Percentiles rank a stretch among this genome's conserved stretches.
Conservation (phyloP, 1,140 invertebrate species). For the Drosophila kikkawai region DNA sequence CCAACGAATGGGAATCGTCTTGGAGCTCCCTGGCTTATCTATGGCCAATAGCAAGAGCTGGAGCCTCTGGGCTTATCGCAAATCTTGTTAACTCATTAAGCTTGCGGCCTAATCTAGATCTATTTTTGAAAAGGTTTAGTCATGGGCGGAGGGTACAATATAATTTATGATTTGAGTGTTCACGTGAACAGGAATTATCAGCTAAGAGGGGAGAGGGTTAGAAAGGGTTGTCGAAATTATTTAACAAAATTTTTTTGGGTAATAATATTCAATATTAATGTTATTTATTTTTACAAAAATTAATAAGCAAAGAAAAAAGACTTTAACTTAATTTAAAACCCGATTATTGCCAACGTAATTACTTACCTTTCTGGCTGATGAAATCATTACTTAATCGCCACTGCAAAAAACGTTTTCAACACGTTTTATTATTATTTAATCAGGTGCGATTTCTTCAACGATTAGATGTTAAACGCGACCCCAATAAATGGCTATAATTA, state of each 20-base stretch:
- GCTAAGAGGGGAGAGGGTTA: neutral
- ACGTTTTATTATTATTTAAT: slow-evolving; percentile 16
- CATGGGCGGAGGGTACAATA: neutral
- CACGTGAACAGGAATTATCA: slow-evolving; percentile 1
- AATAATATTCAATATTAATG: neutral
- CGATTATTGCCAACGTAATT: neutral
- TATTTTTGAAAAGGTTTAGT: slow-evolving; percentile 10
- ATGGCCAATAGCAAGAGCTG: slow-evolving; percentile 2
- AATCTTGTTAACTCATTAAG: slow-evolving; percentile 21
- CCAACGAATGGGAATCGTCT: slow-evolving; percentile 31
- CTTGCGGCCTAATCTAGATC: slow-evolving; percentile 8
- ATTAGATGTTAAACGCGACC: slow-evolving; percentile 5
- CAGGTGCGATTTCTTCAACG: neutral
- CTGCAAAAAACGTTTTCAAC: slow-evolving; percentile 21
- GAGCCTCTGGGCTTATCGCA: slow-evolving; percentile 10
- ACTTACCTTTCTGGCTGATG: neutral
- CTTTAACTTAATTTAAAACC: neutral
- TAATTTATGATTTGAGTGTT: slow-evolving; percentile 3
- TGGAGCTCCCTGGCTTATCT: slow-evolving; percentile 13
- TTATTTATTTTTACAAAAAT: neutral
- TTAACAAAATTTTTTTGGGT: no score
- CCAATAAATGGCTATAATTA: slow-evolving; percentile 36
- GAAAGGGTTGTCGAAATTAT: neutral
- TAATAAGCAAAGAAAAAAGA: neutral
- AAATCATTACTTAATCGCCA: neutral